Evolutionary conservation across 23 tunicate species (phyloP).

Genomic region (Styela plicata): DNA sequence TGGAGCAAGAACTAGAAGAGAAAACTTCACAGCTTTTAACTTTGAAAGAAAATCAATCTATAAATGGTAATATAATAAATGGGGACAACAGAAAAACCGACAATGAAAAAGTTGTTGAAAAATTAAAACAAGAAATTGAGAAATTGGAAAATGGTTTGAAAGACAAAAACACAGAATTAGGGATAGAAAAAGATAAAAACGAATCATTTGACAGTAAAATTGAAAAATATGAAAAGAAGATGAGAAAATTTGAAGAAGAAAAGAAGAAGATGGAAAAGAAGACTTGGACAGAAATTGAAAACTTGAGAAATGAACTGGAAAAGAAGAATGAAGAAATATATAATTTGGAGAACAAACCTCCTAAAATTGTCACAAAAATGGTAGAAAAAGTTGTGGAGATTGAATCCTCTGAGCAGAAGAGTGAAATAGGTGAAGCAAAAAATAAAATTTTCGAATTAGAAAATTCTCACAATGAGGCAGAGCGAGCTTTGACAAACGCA

Average conservation of each 20-base stretch:
- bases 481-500: background rate
- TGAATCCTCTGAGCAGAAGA: slow-evolving; percentile 23
- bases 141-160: background rate
- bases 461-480: background rate
- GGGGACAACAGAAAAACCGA: background rate
- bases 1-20: slow-evolving; percentile 40
- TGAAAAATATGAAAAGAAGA: background rate
- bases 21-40: slow-evolving; percentile 23
- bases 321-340: background rate
- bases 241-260: slow-evolving; percentile 1
- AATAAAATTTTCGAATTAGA: slow-evolving; percentile 14
- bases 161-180: slow-evolving; percentile 1
- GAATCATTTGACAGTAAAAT: background rate
- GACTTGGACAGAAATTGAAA: slow-evolving; percentile 6
- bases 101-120: background rate
- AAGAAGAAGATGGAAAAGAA: slow-evolving; percentile 7
- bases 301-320: background rate
- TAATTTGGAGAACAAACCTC: slow-evolving; percentile 18
- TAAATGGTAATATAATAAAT: background rate
- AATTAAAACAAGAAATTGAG: background rate
- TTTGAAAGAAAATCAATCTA: slow-evolving; percentile 4
- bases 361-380: slow-evolving; percentile 23
- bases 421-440: slow-evolving; percentile 14
- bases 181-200: slow-evolving; percentile 13
- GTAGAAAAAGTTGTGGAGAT: slow-evolving; percentile 17